Evolutionary conservation across 2,797 vertebrate species (phyloP), one percentile per base, ranked within the genome.

Genomic region (Pelochelys cantorii): DNA sequence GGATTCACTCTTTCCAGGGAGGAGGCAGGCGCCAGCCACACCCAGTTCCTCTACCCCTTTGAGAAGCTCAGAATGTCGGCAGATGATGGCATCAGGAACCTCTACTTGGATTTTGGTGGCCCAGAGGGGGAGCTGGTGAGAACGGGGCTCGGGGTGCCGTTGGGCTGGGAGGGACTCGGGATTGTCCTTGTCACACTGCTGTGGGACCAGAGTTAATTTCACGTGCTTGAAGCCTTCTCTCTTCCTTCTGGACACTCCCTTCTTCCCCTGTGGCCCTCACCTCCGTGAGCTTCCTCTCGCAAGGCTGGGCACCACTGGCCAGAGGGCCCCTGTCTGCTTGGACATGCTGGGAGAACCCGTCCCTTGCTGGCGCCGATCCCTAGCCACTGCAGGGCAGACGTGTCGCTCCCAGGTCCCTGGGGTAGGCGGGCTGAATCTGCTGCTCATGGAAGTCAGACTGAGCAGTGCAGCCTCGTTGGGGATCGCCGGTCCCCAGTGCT

Each of bases 51-150:
- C 90, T 99, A 99, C 97, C 99, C 99, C 55, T 99, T 99, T 1
- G 99, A 99, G 97, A 99, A 98, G 94, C 99, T 99, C 65, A 99
- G 98, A 95, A 98, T 99, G 99, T 99, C 99, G 0, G 98, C 99
- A 0, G 99, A 99, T 0, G 99, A 99, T 0, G 99, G 99, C 84
- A 98, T 99, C 97, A 98, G 98, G 88, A 99, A 98, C 93, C 98
- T 99, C 29, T 99, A 99, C 97, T 97, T 99, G 93, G 99, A 99
- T 97, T 99, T 99, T 25, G 99, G 99, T 5, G 99, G 99, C 71
- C 98, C 99, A 0, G 99, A 99, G 95, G 99, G 99, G 91, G 99
- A 99, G 95, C 98, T 99, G 99, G 99, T 99, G 94, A 98, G 98
- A 62, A 80, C 22, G 11, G 85, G 48, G 54, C 62, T 71, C 54